Conservation (phyloP, 37 sponge, comb jelly and placozoan genomes). For the Beroe ovata region DNA sequence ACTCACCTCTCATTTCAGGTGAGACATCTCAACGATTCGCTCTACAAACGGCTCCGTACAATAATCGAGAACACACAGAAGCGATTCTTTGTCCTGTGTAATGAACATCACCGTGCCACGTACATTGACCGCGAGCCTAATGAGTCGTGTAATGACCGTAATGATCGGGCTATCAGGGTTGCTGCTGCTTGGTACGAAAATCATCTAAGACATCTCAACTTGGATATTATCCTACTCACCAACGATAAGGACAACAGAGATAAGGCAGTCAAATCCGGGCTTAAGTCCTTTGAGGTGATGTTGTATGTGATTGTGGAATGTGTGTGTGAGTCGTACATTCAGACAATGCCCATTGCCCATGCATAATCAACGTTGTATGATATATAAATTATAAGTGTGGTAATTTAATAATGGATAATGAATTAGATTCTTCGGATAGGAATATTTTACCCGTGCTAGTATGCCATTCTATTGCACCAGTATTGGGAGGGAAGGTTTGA, state of each 20-base stretch:
- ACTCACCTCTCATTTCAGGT: constrained; percentile 21
- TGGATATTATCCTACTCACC: constrained; percentile 78
- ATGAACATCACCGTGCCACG: constrained; percentile 82
- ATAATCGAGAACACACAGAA: constrained; percentile 72
- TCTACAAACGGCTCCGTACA: constrained; percentile 70
- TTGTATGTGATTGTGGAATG: background rate
- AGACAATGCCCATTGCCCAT: no score
- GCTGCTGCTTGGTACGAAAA: constrained; percentile 77
- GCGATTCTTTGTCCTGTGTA: constrained; percentile 87
- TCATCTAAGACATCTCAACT: constrained; percentile 71
- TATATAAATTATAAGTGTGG: no score
- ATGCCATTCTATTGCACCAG: no score
- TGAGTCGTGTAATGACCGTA: constrained; percentile 86
- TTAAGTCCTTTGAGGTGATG: constrained; percentile 69
- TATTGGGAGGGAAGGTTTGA: no score
- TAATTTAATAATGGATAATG: no score
- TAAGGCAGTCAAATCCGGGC: constrained; percentile 71
- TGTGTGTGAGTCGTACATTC: no score
- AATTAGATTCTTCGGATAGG: no score
- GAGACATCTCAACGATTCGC: constrained; percentile 54
- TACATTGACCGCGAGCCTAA: constrained; percentile 67
- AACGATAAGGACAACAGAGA: constrained; percentile 82
- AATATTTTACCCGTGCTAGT: no score
- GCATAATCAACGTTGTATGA: no score
- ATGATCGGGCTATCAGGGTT: constrained; percentile 86